phyloP scores from a whole-genome alignment of 2,113 vertebrate species.

The Colinus virginianus region DNA sequence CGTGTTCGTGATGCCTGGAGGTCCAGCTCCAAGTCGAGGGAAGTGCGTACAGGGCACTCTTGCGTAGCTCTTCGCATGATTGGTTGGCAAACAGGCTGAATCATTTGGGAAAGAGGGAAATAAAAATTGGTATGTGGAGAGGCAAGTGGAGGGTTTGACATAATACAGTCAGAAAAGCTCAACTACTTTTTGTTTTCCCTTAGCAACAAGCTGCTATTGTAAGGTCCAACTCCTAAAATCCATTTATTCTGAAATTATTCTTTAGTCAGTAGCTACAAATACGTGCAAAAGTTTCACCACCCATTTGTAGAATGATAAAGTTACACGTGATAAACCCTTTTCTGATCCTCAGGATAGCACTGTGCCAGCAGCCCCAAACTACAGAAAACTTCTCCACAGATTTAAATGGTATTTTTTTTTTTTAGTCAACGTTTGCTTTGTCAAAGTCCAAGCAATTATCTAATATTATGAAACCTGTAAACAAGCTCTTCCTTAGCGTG shows the following conservation, averaged over 20 bases:
- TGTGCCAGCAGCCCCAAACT: background rate
- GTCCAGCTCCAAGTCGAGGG: constrained; percentile 88
- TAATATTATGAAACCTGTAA: background rate
- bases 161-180: background rate
- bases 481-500: background rate
- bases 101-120: background rate
- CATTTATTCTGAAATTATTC: background rate
- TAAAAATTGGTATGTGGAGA: background rate
- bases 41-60: constrained; percentile 78
- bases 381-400: background rate
- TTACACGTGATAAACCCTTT: background rate
- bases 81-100: constrained; percentile 79
- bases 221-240: background rate
- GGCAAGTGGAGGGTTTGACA: background rate
- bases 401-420: background rate
- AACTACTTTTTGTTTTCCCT: background rate
- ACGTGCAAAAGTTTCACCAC: background rate
- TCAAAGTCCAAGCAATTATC: background rate
- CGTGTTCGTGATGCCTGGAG: constrained; percentile 84
- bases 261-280: background rate
- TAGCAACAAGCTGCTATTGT: background rate
- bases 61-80: constrained; percentile 58
- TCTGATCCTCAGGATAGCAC: background rate
- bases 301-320: background rate
- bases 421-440: constrained; percentile 5